A percentile compares a stretch with the other conserved stretches of the same genome.
Conservation (phyloP, 2,797 vertebrate genomes). For the Phaenicophaeus curvirostris region DNA sequence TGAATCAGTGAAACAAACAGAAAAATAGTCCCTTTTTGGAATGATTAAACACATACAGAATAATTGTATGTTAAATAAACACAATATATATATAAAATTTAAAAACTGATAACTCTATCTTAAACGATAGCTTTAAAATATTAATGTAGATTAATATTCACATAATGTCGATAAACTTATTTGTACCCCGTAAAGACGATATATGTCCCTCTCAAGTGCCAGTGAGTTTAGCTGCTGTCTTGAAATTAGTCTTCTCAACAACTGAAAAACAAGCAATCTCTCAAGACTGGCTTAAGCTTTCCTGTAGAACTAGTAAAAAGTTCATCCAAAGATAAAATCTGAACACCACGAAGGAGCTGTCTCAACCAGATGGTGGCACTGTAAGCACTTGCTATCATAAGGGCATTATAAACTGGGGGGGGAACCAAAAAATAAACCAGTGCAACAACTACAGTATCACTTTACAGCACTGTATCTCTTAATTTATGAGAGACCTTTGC, state of each 20-base stretch:
- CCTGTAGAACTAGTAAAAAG: background rate
- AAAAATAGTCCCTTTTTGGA: background rate
- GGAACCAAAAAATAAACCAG: background rate
- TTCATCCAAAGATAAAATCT: background rate
- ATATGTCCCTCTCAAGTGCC: background rate
- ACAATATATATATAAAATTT: background rate
- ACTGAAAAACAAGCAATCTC: background rate
- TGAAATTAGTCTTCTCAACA: background rate
- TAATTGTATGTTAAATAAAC: background rate
- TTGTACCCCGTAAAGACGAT: background rate
- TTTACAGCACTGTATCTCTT: constrained; percentile 12
- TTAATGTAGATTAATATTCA: background rate
- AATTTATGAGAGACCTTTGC: background rate
- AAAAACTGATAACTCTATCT: background rate
- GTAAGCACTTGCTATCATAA: constrained; percentile 61
- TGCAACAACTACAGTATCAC: background rate
- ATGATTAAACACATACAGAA: background rate
- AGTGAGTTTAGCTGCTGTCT: background rate
- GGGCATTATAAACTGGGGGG: background rate
- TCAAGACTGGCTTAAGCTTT: background rate
- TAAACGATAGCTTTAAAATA: background rate
- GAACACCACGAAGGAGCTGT: background rate
- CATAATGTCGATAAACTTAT: background rate
- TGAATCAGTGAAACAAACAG: background rate
- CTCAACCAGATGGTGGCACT: constrained; percentile 76